Evolutionary conservation across 2,113 vertebrate species (phyloP).

Genomic region (Alouatta palliata): DNA sequence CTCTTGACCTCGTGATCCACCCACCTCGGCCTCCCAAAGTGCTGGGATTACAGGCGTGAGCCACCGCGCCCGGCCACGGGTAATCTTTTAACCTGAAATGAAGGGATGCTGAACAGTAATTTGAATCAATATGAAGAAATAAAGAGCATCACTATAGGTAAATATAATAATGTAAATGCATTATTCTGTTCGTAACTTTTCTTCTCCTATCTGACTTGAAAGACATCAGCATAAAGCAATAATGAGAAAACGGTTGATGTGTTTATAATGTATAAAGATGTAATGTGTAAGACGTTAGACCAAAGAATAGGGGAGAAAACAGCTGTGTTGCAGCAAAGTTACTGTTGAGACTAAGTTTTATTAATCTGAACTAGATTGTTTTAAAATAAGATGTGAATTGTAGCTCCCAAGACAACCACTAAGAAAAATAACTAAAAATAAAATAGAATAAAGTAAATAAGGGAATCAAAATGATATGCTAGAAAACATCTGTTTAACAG

Average conservation of each 20-base stretch:
- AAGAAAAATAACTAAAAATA: background rate
- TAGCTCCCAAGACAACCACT: background rate
- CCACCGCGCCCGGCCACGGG: too few species aligned
- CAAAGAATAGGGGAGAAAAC: background rate
- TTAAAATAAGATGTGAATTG: background rate
- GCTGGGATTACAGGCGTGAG: too few species aligned
- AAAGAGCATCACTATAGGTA: background rate
- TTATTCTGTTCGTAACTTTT: background rate
- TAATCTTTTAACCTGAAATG: background rate
- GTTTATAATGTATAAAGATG: background rate
- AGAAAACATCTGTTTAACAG: background rate
- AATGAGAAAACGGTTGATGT: background rate
- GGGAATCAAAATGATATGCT: background rate
- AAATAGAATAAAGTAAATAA: background rate
- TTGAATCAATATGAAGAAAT: background rate
- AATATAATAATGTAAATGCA: background rate
- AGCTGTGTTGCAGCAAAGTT: background rate
- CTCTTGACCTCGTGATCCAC: too few species aligned
- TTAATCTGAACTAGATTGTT: background rate
- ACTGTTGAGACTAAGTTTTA: background rate
- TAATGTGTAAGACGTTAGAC: background rate
- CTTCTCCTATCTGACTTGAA: background rate
- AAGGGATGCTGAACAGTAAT: background rate
- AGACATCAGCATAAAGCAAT: background rate
- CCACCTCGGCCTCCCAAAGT: too few species aligned